Percentiles rank a stretch among this genome's conserved stretches.
phyloP scores from a whole-genome alignment of 2,797 vertebrate species.

The Malurus splendens region DNA sequence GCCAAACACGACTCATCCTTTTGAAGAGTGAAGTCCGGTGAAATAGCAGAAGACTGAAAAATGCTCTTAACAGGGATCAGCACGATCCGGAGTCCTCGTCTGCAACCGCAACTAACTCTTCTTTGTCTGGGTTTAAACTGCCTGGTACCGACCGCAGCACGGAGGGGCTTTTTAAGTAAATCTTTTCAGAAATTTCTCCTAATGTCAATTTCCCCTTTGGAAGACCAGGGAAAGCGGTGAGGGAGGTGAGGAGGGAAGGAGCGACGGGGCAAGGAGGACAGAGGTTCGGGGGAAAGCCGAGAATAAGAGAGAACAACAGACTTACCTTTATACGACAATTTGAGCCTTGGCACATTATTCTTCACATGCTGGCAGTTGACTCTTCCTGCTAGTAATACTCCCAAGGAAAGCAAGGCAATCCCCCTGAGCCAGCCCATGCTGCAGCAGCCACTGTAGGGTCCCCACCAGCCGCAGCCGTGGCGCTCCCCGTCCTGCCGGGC shows the following conservation, averaged over 20 bases:
- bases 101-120: slow-evolving; percentile 66
- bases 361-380: slow-evolving; percentile 79
- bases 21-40: slow-evolving; percentile 32
- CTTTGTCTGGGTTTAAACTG: slow-evolving; percentile 73
- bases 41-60: slow-evolving; percentile 13
- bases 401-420: slow-evolving; percentile 81
- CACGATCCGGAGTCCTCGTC: slow-evolving; percentile 26
- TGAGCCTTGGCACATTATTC: slow-evolving; percentile 89
- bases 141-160: slow-evolving; percentile 16
- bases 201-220: not conserved
- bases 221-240: not conserved
- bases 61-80: not conserved
- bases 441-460: slow-evolving; percentile 64
- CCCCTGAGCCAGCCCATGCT: slow-evolving; percentile 86
- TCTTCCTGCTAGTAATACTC: slow-evolving; percentile 72
- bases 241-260: not conserved
- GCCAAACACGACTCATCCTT: not conserved
- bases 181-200: not conserved
- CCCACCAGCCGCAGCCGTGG: slow-evolving; percentile 62
- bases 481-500: slow-evolving; percentile 65
- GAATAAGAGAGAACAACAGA: slow-evolving; percentile 30
- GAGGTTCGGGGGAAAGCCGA: not conserved
- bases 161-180: not conserved
- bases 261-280: not conserved
- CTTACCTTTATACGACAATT: slow-evolving; percentile 93